Evolutionary conservation across 2,113 vertebrate genomes (phyloP).

Genomic region (Ictalurus furcatus): DNA sequence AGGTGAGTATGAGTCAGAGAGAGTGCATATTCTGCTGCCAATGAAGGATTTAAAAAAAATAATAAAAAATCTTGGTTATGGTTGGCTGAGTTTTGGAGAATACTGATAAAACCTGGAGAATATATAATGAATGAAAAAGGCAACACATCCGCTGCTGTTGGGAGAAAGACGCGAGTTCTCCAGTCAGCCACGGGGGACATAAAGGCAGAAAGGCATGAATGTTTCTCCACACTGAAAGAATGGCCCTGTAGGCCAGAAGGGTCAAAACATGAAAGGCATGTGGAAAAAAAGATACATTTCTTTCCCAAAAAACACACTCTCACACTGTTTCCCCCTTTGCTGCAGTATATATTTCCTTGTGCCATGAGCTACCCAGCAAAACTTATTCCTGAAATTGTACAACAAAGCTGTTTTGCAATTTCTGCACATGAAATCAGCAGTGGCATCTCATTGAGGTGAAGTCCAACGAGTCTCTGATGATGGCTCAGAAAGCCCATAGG

Average conservation of each 20-base stretch:
- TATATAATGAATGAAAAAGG: constrained; percentile 59
- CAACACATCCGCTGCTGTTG: constrained; percentile 35
- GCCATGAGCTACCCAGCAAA: too few relatives aligned
- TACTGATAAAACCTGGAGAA: constrained; percentile 57
- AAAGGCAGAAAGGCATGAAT: constrained; percentile 66
- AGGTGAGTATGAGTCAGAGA: constrained; percentile 32
- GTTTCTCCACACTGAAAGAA: constrained; percentile 62
- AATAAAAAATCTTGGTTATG: not conserved
- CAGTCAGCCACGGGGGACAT: constrained; percentile 67
- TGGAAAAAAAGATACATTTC: constrained; percentile 33
- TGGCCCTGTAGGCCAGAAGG: constrained; percentile 57
- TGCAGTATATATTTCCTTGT: not conserved
- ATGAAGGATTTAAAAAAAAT: not conserved
- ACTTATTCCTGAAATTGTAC: not conserved
- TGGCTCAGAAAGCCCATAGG: constrained; percentile 2
- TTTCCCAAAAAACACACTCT: not conserved
- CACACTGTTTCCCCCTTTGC: not conserved
- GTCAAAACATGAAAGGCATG: constrained; percentile 47
- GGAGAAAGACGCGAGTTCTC: constrained; percentile 34
- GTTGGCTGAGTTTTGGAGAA: constrained; percentile 35
- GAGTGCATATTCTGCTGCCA: not conserved
- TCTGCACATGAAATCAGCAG: not conserved
- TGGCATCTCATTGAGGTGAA: not conserved
- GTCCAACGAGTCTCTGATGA: not conserved
- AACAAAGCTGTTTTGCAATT: not conserved